These are phyloP conservation scores for Tinea trinotella DNA, from an alignment of 2,888 invertebrate species.

Conservation along the genomic window DNA sequence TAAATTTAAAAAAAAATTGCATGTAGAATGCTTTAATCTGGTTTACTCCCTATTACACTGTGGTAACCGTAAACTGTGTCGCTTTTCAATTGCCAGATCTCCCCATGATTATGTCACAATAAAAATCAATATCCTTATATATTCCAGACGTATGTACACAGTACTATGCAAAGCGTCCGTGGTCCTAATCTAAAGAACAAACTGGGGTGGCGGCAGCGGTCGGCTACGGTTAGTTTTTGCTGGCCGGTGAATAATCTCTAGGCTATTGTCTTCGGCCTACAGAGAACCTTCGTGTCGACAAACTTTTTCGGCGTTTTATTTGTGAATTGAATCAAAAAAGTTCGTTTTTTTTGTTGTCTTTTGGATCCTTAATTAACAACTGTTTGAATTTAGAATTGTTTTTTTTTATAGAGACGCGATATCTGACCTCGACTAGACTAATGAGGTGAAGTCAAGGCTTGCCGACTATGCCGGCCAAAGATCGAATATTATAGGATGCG, in stretches of 20 bases:
- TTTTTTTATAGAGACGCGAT: too few species aligned
- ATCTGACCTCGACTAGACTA: too few species aligned
- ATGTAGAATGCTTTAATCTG: too few species aligned
- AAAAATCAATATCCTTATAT: neutral
- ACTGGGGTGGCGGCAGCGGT: constrained; percentile 37
- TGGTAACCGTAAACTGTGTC: too few species aligned
- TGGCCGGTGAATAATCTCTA: constrained; percentile 12
- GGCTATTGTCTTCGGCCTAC: constrained; percentile 8
- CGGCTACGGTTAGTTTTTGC: constrained; percentile 35
- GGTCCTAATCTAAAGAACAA: constrained; percentile 43
- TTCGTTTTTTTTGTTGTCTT: neutral
- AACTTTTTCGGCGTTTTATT: constrained; percentile 7
- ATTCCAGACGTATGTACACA: neutral
- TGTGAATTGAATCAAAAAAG: neutral
- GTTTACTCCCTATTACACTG: too few species aligned
- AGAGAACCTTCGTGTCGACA: constrained; percentile 3
- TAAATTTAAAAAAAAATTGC: too few species aligned
- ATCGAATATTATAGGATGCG: too few species aligned
- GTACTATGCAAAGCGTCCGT: constrained; percentile 15
- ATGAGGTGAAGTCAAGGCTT: too few species aligned
- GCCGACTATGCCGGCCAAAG: too few species aligned
- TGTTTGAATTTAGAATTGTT: neutral
- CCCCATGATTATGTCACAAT: neutral
- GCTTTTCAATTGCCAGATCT: neutral
- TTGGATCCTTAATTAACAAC: neutral